phyloP scores from a whole-genome alignment of 2,113 vertebrate genomes.

The Cyprinodon tularosa region DNA sequence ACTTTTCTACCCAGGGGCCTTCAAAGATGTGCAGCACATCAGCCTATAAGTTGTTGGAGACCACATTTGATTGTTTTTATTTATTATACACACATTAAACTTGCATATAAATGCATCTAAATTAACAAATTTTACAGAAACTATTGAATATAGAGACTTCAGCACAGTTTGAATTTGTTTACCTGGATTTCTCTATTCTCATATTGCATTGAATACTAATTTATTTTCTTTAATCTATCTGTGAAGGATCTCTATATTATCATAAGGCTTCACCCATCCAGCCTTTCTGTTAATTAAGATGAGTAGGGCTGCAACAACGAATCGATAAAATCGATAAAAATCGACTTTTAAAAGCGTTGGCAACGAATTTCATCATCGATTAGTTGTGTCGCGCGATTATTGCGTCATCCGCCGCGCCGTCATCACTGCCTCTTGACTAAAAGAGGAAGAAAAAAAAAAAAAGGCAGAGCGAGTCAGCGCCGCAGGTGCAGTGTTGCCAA shows the following conservation, averaged over 20 bases:
- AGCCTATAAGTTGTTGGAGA: not conserved
- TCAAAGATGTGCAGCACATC: not conserved
- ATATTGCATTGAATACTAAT: too few species aligned
- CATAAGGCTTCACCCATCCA: not conserved
- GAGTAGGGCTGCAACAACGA: too few species aligned
- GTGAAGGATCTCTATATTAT: not conserved
- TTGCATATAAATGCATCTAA: not conserved
- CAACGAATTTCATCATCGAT: too few species aligned
- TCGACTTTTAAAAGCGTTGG: too few species aligned
- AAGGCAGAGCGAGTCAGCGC: too few species aligned
- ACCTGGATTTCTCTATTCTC: too few species aligned
- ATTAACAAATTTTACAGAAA: not conserved
- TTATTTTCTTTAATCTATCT: not conserved
- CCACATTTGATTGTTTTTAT: not conserved
- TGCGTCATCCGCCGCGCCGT: too few species aligned
- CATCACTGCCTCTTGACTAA: too few species aligned
- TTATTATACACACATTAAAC: not conserved
- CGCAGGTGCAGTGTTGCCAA: too few species aligned
- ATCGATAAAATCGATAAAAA: too few species aligned
- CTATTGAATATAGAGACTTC: not conserved
- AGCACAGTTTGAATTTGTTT: not conserved
- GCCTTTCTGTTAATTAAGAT: not conserved
- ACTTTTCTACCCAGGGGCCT: not conserved
- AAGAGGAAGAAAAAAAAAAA: too few species aligned
- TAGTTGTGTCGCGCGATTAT: too few species aligned